These are phyloP conservation scores for Psittacula derbiana DNA, from an alignment of 2,797 vertebrate species.

Conservation along the genomic window DNA sequence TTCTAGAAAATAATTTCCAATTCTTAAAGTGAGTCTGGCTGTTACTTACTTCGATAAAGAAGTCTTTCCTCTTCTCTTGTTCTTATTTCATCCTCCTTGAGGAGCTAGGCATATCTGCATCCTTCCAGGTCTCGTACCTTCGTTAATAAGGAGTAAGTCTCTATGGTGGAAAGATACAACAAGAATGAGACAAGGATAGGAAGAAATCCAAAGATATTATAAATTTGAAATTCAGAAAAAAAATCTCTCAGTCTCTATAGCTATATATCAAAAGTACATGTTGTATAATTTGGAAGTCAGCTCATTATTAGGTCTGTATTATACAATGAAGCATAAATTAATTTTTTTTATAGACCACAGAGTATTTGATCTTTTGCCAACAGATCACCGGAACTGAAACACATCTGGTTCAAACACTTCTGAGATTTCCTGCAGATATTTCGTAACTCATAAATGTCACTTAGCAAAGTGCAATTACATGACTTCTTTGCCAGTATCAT, in stretches of 20 bases:
- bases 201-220: background rate
- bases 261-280: background rate
- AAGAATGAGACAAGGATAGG: background rate
- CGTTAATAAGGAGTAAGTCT: background rate
- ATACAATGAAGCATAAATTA: background rate
- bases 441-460: background rate
- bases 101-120: background rate
- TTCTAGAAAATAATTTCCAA: background rate
- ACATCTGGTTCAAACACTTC: background rate
- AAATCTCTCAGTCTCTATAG: background rate
- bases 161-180: background rate
- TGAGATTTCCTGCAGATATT: background rate
- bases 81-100: background rate
- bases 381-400: background rate
- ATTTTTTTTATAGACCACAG: background rate
- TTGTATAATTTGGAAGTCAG: background rate
- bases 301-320: background rate
- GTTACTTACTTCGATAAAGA: background rate
- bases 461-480: background rate
- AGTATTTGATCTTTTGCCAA: background rate
- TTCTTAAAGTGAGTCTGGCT: background rate
- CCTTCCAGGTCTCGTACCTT: background rate
- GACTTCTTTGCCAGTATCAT: background rate
- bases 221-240: background rate
- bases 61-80: background rate